Evolutionary conservation across 2,113 vertebrate genomes (phyloP), one percentile per base, ranked within the genome.

Genomic region (Osmerus eperlanus): DNA sequence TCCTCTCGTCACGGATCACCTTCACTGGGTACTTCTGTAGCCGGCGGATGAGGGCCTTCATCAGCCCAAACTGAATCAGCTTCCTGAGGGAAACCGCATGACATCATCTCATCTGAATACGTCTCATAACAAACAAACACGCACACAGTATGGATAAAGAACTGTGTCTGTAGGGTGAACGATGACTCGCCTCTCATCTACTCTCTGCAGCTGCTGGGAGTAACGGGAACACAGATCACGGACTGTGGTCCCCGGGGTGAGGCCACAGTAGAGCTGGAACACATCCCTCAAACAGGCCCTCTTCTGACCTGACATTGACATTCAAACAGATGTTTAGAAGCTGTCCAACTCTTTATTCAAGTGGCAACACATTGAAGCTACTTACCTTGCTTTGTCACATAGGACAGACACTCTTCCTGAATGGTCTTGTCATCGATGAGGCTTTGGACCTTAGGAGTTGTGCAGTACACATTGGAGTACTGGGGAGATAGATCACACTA

Each of bases 381-480:
- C 28, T 41, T 92, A 98, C 97, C 97, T 89, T 93, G 92, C 72
- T 99, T 98, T 68, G 94, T 95, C 82, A 99, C 91, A 0, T 96
- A 98, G 72, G 80, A 89, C 3, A 99, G 90, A 83, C 97, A 99
- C 56, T 97, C 96, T 7, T 97, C 97, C 82, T 98, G 97, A 54
- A 99, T 86, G 66, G 93, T 92, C 83, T 97, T 98, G 90, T 98
- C 94, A 80, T 98, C 96, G 2, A 98, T 95, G 67, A 99, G 90
- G 80, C 93, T 96, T 86, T 99, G 97, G 55, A 99, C 95, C 85
- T 94, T 96, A 0, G 97, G 97, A 0, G 96, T 99, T 3, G 96
- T 95, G 86, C 96, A 98, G 85, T 99, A 99, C 55, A 99, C 97
- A 0, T 99, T 99, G 69, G 96, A 98, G 74, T 99, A 99, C 97